Evolutionary conservation across 2,888 invertebrate species (phyloP).

Genomic region (Pristionchus arcanus): DNA sequence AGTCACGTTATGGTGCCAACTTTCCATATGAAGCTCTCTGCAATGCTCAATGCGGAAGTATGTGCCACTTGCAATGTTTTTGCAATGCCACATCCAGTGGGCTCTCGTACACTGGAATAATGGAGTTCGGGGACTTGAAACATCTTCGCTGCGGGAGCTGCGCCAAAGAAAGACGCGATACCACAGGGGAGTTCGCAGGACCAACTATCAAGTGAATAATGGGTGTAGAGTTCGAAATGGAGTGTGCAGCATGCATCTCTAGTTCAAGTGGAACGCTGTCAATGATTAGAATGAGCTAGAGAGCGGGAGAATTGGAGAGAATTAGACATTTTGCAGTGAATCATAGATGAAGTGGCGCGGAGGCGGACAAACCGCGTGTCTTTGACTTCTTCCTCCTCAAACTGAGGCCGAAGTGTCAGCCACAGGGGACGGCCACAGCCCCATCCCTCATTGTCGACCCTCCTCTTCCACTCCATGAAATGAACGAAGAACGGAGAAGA

Average conservation of each 20-base stretch:
- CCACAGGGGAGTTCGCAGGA: not conserved
- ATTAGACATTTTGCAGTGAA: not conserved
- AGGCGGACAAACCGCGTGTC: not conserved
- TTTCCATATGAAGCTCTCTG: too few relatives aligned
- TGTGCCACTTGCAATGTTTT: too few relatives aligned
- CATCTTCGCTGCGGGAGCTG: not conserved
- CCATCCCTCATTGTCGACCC: constrained; percentile 4
- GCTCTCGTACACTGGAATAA: not conserved
- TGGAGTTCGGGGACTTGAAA: constrained; percentile 5
- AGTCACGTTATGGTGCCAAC: too few relatives aligned
- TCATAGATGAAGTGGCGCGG: not conserved
- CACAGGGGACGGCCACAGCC: not conserved
- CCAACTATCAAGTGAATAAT: constrained; percentile 6
- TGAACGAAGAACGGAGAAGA: constrained; percentile 18
- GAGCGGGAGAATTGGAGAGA: too few relatives aligned
- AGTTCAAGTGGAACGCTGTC: too few relatives aligned
- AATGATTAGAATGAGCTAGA: too few relatives aligned
- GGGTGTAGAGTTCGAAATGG: not conserved
- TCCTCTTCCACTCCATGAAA: not conserved
- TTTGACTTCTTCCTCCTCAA: not conserved
- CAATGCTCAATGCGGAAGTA: too few relatives aligned
- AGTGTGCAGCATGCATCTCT: too few relatives aligned
- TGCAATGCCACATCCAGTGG: not conserved
- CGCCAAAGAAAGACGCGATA: not conserved
- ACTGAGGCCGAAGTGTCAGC: constrained; percentile 7